Base-by-base conservation (phyloP, 2,797 vertebrate species). In the Potorous gilbertii region DNA sequence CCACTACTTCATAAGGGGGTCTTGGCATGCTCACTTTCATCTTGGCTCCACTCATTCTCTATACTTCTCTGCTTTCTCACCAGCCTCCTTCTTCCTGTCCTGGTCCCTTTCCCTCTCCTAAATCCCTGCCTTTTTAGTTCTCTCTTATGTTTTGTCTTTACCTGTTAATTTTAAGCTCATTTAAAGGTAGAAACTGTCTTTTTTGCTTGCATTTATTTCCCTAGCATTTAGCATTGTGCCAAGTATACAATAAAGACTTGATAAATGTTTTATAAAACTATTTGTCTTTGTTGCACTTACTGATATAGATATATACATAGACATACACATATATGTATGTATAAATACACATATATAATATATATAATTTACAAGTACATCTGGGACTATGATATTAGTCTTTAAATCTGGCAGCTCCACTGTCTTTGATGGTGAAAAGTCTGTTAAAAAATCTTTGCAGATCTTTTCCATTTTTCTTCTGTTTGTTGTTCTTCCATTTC, bases 381-480 rank as follows among this genome's bases (percentile, higher is more conserved):
- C 66, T 40, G 66, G 74, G 21, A 81, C 40, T 46, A 40, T 81
- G n/a, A 46, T 46, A 46, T 46, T 81, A 81, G 12, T 46, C 74
- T 81, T 81, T 81, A 81, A 27, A 2, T 74, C n/a, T 74, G 66
- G 66, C 66, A 74, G 21, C 46, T 81, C 74, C 18, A 81, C 74
- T 81, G 21, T 46, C 74, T 81, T 81, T 46, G 40, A 11, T 81
- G 40, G 31, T 46, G 21, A 81, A 81, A 59, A 59, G n/a, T 46
- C 46, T 81, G 40, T 16, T 46, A 24, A 27, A 46, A 81, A 46
- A 81, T 11, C 21, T 46, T 81, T 81, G 21, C 74, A 81, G 74
- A 81, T 81, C 74, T 81, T 81, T 81, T 81, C 74, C 74, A 81
- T 81, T 81, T 81, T 46, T 81, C 40, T 81, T 81, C n/a, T 81